Evolutionary conservation across 2,888 invertebrate species (phyloP).

Genomic region (Gasteruption jaculator): DNA sequence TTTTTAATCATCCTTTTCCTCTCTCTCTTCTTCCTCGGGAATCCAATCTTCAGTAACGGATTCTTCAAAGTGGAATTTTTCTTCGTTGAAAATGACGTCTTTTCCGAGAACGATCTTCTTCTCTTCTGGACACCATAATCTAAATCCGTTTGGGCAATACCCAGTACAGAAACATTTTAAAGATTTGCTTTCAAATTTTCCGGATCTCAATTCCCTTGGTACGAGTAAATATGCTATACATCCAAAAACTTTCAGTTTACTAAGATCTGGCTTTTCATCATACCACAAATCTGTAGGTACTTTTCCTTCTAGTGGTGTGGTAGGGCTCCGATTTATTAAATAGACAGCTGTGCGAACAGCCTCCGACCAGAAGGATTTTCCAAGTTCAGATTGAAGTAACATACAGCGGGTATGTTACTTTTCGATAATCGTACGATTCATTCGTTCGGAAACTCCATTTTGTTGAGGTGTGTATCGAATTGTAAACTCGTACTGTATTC

Average conservation of each 20-base stretch:
- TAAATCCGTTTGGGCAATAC: constrained; percentile 26
- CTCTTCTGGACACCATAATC: constrained; percentile 27
- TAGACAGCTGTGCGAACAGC: constrained; percentile 26
- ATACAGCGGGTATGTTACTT: constrained; percentile 38
- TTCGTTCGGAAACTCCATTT: constrained; percentile 25
- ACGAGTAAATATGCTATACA: constrained; percentile 22
- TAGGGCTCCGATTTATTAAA: constrained; percentile 28
- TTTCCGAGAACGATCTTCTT: constrained; percentile 19
- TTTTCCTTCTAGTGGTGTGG: constrained; percentile 18
- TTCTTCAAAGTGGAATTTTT: background rate
- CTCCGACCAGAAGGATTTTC: constrained; percentile 41
- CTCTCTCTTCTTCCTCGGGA: no score
- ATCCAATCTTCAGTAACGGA: no score
- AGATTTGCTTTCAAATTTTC: constrained; percentile 27
- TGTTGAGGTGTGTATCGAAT: constrained; percentile 27
- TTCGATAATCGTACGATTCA: constrained; percentile 34
- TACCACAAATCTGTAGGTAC: constrained; percentile 26
- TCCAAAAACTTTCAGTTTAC: constrained; percentile 27
- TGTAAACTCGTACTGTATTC: constrained; percentile 28
- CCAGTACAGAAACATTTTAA: constrained; percentile 24
- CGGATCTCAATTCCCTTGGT: constrained; percentile 23
- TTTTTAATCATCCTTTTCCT: no score
- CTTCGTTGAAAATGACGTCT: constrained; percentile 28
- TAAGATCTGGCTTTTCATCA: constrained; percentile 22
- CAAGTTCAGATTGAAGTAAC: constrained; percentile 30